Evolutionary conservation across 2,888 invertebrate species (phyloP), one percentile per base, ranked within the genome.

Genomic region (Flexamia atlantica): DNA sequence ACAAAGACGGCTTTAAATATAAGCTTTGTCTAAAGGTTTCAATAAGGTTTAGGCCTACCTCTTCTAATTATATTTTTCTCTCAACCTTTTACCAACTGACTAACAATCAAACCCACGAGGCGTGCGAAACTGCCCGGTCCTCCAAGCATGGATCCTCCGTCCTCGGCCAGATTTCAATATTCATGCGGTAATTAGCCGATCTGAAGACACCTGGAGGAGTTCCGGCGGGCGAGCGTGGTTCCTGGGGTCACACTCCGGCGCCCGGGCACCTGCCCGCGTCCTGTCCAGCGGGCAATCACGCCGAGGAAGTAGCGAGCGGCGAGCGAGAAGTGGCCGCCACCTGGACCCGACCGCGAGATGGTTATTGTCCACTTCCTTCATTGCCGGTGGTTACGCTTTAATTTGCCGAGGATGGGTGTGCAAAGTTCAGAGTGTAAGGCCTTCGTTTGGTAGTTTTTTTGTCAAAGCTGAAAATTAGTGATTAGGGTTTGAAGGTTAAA

Each of bases 131-230:
- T 14, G 0, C 20, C 9, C 9, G 5, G 64, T 12, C 2, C 4
- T 28, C 64, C 64, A 64, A 64, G 64, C 64, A 64, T 64, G 64
- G 64, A 64, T 64, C 64, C 64, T 64, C 64, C 64, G n/a, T n/a
- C n/a, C n/a, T n/a, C n/a, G n/a, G n/a, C 30, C 64, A 64, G 64
- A 64, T 64, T 64, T 64, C 64, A 64, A 64, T 64, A 64, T 64
- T 64, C 64, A 64, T 64, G 14, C 9, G 30, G 64, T 30, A 64
- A 64, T 64, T 64, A 64, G 12, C 57, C n/a, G 28, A 25, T 57
- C 57, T 7, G 23, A 53, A 53, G 64, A 64, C 64, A 64, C 30
- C 64, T 64, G 64, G 64, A 64, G 64, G 64, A 64, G 64, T 64
- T 64, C 64, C 64, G 30, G 28, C 30, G 4, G 12, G 28, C 14